These are phyloP conservation scores for Acromyrmex charruanus DNA, from an alignment of 1,140 invertebrate genomes.

Conservation along the genomic window DNA sequence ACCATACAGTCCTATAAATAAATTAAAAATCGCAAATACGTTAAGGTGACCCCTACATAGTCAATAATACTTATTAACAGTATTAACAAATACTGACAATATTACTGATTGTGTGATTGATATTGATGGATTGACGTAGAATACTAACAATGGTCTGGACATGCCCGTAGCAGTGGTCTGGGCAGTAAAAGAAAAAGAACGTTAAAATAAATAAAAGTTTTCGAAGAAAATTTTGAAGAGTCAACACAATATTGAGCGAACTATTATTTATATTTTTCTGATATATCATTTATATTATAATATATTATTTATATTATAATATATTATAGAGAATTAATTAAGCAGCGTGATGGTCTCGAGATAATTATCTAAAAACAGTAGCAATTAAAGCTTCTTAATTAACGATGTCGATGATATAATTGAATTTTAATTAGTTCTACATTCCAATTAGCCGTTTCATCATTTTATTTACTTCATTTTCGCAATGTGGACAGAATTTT, in stretches of 20 bases:
- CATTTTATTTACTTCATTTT: background rate
- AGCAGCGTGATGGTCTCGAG: background rate
- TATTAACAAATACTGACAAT: too few species aligned
- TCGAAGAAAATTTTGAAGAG: background rate
- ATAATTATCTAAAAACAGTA: background rate
- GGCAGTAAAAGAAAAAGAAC: background rate
- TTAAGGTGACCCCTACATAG: too few species aligned
- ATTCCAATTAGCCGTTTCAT: background rate
- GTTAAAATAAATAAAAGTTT: background rate
- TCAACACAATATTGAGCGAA: background rate
- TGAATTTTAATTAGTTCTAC: slow-evolving; percentile 8
- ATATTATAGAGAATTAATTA: background rate
- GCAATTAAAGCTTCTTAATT: background rate
- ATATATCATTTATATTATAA: background rate
- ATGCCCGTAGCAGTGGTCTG: too few species aligned
- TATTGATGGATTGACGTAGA: too few species aligned
- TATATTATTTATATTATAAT: background rate
- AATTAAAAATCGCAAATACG: background rate
- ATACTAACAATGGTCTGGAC: too few species aligned
- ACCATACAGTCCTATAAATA: background rate
- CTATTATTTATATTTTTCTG: background rate
- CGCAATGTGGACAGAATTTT: background rate
- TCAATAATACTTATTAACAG: too few species aligned
- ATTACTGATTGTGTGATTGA: too few species aligned
- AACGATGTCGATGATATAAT: background rate